These are phyloP conservation scores for Drosophila neutralis DNA, from an alignment of 2,888 invertebrate species.

Conservation along the genomic window DNA sequence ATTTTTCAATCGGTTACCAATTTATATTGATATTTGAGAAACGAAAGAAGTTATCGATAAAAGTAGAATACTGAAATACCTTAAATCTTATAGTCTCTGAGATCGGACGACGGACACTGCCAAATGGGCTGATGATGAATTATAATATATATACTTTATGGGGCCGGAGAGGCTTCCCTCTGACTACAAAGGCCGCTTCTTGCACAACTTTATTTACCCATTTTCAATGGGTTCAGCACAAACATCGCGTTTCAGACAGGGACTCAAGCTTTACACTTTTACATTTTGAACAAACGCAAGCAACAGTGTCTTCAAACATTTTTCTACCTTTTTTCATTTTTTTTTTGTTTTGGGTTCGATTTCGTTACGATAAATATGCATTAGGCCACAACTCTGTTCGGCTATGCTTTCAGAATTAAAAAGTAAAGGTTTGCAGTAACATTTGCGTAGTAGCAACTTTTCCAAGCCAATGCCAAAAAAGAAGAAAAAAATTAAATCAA, in stretches of 20 bases:
- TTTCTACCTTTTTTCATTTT: not conserved
- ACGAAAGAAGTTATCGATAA: not conserved
- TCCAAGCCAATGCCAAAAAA: conserved; percentile 6
- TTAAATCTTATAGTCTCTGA: not conserved
- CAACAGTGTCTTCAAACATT: not conserved
- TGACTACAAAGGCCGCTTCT: not conserved
- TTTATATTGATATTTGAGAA: not conserved
- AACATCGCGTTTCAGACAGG: not conserved
- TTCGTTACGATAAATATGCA: conserved; percentile 7
- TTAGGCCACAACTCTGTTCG: conserved; percentile 8
- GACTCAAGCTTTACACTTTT: not conserved
- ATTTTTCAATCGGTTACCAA: not conserved
- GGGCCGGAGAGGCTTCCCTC: too few species aligned
- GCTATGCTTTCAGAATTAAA: not conserved
- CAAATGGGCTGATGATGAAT: not conserved
- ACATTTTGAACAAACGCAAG: not conserved
- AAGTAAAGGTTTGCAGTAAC: conserved; percentile 29
- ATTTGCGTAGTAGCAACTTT: conserved; percentile 33
- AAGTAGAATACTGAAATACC: not conserved
- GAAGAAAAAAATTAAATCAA: not conserved
- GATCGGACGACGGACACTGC: not conserved
- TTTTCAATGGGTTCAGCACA: not conserved
- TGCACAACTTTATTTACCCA: not conserved
- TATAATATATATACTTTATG: not conserved
- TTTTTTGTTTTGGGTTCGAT: not conserved